Evolutionary conservation across 1,140 invertebrate genomes (phyloP).

Genomic region (Oscheius sp.): DNA sequence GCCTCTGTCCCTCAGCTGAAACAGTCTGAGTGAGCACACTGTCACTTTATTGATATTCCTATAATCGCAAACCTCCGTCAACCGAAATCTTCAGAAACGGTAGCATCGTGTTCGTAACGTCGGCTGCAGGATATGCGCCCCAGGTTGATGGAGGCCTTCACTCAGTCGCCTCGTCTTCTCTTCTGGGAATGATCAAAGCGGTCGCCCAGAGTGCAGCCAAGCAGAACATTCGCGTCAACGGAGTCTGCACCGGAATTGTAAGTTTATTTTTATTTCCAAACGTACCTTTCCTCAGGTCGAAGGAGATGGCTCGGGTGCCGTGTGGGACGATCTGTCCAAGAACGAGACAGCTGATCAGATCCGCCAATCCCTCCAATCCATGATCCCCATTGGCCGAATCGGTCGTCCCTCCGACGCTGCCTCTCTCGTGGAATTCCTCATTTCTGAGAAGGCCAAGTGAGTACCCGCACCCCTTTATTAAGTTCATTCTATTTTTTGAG

Average conservation of each 20-base stretch:
- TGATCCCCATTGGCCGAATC: slow-evolving; percentile 29
- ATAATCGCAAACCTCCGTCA: neutral
- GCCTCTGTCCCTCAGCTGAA: slow-evolving; percentile 8
- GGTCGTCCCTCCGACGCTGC: slow-evolving; percentile 22
- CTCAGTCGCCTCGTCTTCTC: slow-evolving; percentile 18
- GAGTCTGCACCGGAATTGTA: slow-evolving; percentile 28
- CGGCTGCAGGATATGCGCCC: slow-evolving; percentile 6
- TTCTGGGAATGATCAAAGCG: slow-evolving; percentile 17
- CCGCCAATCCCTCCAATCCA: slow-evolving; percentile 6
- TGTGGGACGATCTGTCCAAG: slow-evolving; percentile 4
- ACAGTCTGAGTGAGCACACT: slow-evolving; percentile 5
- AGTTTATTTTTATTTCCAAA: neutral
- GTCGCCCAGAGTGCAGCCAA: slow-evolving; percentile 17
- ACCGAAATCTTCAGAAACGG: slow-evolving; percentile 18
- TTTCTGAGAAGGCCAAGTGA: slow-evolving; percentile 12
- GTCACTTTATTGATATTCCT: neutral
- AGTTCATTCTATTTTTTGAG: neutral
- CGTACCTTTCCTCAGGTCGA: neutral
- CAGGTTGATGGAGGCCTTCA: slow-evolving; percentile 22
- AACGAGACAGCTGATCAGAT: slow-evolving; percentile 12
- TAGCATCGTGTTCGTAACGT: slow-evolving; percentile 15
- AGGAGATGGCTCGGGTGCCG: slow-evolving; percentile 22
- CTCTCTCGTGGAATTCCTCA: slow-evolving; percentile 22
- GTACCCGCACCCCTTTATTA: too few species aligned
- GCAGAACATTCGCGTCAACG: slow-evolving; percentile 23